Evolutionary conservation across 92 coral and sea anemone species (phyloP).

Genomic region (Isaurus tuberculatus): DNA sequence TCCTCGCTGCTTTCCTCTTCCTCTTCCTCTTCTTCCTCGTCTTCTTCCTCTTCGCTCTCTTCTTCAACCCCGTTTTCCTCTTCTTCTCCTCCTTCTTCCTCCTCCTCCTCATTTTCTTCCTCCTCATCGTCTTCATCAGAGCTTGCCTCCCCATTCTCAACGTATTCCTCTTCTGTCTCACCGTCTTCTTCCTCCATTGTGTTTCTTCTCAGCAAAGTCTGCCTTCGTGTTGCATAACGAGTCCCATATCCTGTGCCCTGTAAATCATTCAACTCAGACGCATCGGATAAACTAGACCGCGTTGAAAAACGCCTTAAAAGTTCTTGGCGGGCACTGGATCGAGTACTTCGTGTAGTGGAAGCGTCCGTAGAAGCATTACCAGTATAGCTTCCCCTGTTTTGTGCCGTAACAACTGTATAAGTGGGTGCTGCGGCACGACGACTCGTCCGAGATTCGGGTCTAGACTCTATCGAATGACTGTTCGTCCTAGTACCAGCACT

Average conservation of each 20-base stretch:
- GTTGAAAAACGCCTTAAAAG: constrained; percentile 62
- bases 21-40: constrained; percentile 69
- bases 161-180: constrained; percentile 55
- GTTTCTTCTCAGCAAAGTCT: constrained; percentile 57
- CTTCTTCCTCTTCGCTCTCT: constrained; percentile 70
- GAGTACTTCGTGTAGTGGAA: constrained; percentile 51
- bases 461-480: constrained; percentile 21
- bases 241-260: constrained; percentile 48
- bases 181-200: constrained; percentile 61
- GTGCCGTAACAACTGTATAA: constrained; percentile 40
- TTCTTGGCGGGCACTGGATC: constrained; percentile 65
- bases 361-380: constrained; percentile 49
- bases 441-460: constrained; percentile 61
- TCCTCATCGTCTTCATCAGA: constrained; percentile 26
- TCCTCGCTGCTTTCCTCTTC: constrained; percentile 65
- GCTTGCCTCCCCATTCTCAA: constrained; percentile 50
- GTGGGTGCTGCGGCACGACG: constrained; percentile 42
- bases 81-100: constrained; percentile 55
- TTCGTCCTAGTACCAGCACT: constrained; percentile 33
- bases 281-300: constrained; percentile 23
- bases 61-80: constrained; percentile 62
- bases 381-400: constrained; percentile 49
- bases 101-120: constrained; percentile 46
- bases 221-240: constrained; percentile 94
- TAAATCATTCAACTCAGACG: constrained; percentile 26